phyloP scores from a whole-genome alignment of 2,113 vertebrate genomes.

The Orcinus orca region DNA sequence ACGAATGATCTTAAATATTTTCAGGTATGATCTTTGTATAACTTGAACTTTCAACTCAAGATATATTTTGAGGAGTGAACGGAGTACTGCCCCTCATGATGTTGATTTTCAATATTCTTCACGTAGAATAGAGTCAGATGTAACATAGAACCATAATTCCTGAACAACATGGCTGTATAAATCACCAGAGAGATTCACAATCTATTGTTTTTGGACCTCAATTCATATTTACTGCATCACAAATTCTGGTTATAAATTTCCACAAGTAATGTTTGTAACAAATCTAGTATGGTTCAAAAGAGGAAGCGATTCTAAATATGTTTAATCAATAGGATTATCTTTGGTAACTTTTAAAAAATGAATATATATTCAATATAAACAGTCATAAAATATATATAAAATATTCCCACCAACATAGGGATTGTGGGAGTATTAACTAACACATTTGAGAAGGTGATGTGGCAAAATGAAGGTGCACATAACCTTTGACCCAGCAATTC shows the following conservation, averaged over 20 bases:
- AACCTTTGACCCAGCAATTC: background rate
- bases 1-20: background rate
- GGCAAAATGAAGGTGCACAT: background rate
- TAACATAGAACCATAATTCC: background rate
- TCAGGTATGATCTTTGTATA: background rate
- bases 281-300: background rate
- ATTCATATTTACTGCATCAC: background rate
- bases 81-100: background rate
- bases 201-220: background rate
- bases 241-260: background rate
- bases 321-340: background rate
- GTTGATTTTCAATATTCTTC: background rate
- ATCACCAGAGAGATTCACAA: background rate
- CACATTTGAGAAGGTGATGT: background rate
- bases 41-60: background rate
- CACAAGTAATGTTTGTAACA: background rate
- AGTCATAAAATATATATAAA: background rate
- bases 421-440: background rate
- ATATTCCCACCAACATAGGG: background rate
- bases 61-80: background rate
- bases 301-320: background rate
- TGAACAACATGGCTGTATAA: background rate
- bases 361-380: background rate
- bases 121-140: background rate
- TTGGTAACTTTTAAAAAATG: background rate